These are phyloP conservation scores for Smittia aterrima DNA, from an alignment of 2,888 invertebrate genomes.

Conservation along the genomic window DNA sequence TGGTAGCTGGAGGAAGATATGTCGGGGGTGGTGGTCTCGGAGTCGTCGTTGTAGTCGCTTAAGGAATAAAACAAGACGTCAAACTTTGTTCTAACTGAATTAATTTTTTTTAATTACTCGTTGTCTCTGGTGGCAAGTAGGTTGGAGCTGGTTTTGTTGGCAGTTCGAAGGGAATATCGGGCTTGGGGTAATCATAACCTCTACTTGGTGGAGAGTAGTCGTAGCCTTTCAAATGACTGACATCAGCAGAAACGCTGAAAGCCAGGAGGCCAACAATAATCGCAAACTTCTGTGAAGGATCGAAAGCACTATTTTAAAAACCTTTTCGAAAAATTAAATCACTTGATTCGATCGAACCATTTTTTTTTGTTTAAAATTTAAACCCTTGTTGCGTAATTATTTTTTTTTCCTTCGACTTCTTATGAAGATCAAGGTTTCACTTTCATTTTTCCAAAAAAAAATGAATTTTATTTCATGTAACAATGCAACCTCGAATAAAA, in stretches of 20 bases:
- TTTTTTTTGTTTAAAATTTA: too few species aligned
- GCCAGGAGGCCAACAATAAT: neutral
- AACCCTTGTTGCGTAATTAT: too few species aligned
- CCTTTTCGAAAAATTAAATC: neutral
- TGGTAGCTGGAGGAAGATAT: too few species aligned
- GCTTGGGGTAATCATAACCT: neutral
- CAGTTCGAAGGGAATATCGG: neutral
- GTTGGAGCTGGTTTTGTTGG: slow-evolving; percentile 10
- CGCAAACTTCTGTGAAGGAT: neutral
- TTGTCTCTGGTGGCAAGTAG: neutral
- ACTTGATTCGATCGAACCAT: too few species aligned
- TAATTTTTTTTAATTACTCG: too few species aligned
- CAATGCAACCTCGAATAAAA: too few species aligned
- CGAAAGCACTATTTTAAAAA: neutral
- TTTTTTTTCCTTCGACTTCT: too few species aligned
- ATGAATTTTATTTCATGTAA: neutral
- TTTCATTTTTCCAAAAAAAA: slow-evolving; percentile 2
- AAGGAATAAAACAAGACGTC: too few species aligned
- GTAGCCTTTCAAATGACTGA: slow-evolving; percentile 16
- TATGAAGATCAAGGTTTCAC: slow-evolving; percentile 35
- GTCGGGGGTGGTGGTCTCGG: too few species aligned
- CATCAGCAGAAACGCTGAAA: slow-evolving; percentile 22
- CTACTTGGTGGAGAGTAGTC: neutral
- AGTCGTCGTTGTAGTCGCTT: too few species aligned
- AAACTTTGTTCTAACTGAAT: too few species aligned